Base-by-base conservation (phyloP, 2,797 vertebrate species). In the Menidia menidia region DNA sequence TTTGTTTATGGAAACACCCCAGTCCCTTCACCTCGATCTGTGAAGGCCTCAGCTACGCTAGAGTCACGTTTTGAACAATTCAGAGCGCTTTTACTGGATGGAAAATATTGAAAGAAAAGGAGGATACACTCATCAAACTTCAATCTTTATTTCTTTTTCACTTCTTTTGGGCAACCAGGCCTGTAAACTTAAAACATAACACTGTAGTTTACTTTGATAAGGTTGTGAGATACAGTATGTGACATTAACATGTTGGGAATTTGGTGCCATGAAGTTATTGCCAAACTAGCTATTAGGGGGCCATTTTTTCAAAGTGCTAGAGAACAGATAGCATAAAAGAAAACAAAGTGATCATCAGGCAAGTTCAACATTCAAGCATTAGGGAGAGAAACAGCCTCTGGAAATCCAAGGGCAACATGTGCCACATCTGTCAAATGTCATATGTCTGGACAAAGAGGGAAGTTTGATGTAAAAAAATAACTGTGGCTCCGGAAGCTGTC, bases 201-300 rank as follows among this genome's bases (percentile, higher is more conserved):
- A 9, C 39, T 19, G 3, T 5, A 16, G 41, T 41, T 31, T n/a
- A 47, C 53, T 18, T 57, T 55, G 39, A 62, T 54, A 32, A 58
- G 57, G 25, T 43, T 33, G n/a, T 68, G 12, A 25, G 35, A 30
- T 45, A 9, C 45, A 60, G 60, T 16, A 60, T 64, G 1, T 64
- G 19, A 32, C 33, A 25, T 65, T 69, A 53, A 44, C 9, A 70
- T 68, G 68, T 76, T 45, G 33, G 30, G 25, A 50, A 39, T 57
- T 63, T 39, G 15, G 32, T 43, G 18, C 33, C n/a, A 31, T 69
- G 43, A 31, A 55, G 58, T 7, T 4, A 52, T 10, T 54, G 44
- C 31, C 1, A 2, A 65, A 68, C 48, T 48, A 45, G 10, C 35
- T 41, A 0, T 10, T 32, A 50, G 30, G 6, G n/a, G 16, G 30